Evolutionary conservation across 2,797 vertebrate species (phyloP), one percentile per base, ranked within the genome.

Genomic region (Pempheris klunzingeri): DNA sequence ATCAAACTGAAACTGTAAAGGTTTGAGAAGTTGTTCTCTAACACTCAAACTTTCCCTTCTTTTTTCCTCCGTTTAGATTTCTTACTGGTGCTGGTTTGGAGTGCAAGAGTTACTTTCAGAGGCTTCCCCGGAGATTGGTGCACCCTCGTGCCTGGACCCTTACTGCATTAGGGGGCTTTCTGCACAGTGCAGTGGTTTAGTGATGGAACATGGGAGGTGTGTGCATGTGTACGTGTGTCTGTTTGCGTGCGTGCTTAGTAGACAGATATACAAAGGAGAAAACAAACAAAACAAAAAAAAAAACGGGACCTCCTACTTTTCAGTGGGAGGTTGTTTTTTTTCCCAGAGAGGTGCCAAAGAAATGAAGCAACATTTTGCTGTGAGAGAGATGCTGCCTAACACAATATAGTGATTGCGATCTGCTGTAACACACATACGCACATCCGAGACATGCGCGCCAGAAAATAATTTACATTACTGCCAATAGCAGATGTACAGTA

Each of bases 341-440:
- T 83, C 87, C 65, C 59, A 41, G 63, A 85, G 59, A 82, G 63
- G 65, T 91, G 83, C 89, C 90, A 88, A 91, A 92, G 60, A 75
- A 87, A 77, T 24, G 5, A 80, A 92, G 90, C 85, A 90, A 86
- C 88, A 86, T 77, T 83, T 81, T 91, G 85, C 80, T 73, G 78
- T 86, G 81, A 84, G 77, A 83, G 50, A 79, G 73, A 88, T 78
- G 77, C 87, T 88, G 83, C 85, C 84, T 82, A 69, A 83, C n/a
- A 70, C 76, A 77, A 71, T 71, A 41, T 87, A 54, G 62, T 74
- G 80, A 86, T 86, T 86, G 71, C 41, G 70, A 78, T 78, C 78
- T 90, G 81, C 85, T 91, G 89, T 92, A 92, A 91, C 90, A 91
- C 87, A 92, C 91, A 92, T 74, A 89, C 44, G 60, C 88, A 90